Conservation (phyloP, 2,888 invertebrate species). For the Amblyteles armatorius region DNA sequence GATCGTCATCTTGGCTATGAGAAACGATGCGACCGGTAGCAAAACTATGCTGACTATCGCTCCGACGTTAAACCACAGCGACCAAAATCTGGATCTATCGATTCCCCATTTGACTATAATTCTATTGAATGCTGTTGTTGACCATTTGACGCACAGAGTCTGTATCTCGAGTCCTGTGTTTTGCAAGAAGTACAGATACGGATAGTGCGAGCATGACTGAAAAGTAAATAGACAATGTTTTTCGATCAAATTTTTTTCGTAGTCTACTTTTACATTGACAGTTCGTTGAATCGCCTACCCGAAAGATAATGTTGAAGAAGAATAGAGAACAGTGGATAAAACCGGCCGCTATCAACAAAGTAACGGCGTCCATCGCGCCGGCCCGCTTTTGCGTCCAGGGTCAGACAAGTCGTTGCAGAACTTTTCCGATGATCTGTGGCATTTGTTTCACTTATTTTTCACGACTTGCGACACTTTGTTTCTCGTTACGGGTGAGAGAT, state of each 20-base stretch:
- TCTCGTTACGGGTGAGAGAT: neutral
- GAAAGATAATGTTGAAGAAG: slow-evolving; percentile 94
- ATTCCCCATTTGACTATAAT: slow-evolving; percentile 91
- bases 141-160: slow-evolving; percentile 91
- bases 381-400: slow-evolving; percentile 31
- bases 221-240: slow-evolving; percentile 82
- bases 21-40: slow-evolving; percentile 88
- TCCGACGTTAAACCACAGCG: slow-evolving; percentile 91
- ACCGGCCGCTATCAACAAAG: slow-evolving; percentile 87
- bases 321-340: slow-evolving; percentile 89
- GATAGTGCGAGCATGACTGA: slow-evolving; percentile 94
- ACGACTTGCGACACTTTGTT: neutral
- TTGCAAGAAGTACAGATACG: slow-evolving; percentile 91
- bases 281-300: slow-evolving; percentile 86
- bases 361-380: slow-evolving; percentile 88
- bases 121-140: slow-evolving; percentile 92
- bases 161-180: slow-evolving; percentile 91
- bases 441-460: slow-evolving; percentile 3
- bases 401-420: neutral
- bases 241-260: neutral
- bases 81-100: slow-evolving; percentile 87
- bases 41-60: slow-evolving; percentile 87
- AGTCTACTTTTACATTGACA: neutral
- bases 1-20: slow-evolving; percentile 83
- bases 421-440: neutral